These are phyloP conservation scores for Meghimatium bilineatum DNA, from an alignment of 2,888 invertebrate species.

Conservation along the genomic window DNA sequence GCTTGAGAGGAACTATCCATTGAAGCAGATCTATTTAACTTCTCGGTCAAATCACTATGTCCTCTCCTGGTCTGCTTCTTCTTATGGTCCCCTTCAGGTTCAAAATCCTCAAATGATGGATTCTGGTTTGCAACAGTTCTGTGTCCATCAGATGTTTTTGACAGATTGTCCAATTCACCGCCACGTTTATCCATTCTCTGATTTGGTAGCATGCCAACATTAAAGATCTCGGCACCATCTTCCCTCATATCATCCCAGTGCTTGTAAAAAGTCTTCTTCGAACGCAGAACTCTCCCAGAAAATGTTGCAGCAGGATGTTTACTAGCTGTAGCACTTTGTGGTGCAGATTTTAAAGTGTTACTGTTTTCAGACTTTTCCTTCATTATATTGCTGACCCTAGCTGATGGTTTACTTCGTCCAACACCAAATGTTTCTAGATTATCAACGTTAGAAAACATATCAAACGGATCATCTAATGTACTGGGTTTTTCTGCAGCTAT, in stretches of 20 bases:
- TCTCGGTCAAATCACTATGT: not conserved
- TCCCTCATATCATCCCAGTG: not conserved
- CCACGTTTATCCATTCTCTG: not conserved
- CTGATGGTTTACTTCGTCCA: not conserved
- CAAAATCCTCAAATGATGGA: not conserved
- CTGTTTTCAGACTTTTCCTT: not conserved
- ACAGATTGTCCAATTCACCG: no score
- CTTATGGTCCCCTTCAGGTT: not conserved
- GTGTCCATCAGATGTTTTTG: not conserved
- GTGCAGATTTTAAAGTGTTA: not conserved
- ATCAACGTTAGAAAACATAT: conserved; percentile 28
- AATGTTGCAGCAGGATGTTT: not conserved
- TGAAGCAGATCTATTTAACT: not conserved
- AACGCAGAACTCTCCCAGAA: not conserved
- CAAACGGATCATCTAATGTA: conserved; percentile 39
- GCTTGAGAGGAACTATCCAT: not conserved
- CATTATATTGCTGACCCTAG: not conserved
- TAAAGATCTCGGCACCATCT: not conserved
- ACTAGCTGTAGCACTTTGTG: not conserved
- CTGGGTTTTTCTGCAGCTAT: not conserved
- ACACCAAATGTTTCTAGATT: conserved; percentile 39
- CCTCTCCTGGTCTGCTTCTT: not conserved
- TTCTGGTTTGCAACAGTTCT: not conserved
- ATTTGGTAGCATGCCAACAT: not conserved
- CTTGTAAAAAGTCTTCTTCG: not conserved